Base-by-base conservation (phyloP, 2,113 vertebrate genomes). In the Hepsetus odoe region DNA sequence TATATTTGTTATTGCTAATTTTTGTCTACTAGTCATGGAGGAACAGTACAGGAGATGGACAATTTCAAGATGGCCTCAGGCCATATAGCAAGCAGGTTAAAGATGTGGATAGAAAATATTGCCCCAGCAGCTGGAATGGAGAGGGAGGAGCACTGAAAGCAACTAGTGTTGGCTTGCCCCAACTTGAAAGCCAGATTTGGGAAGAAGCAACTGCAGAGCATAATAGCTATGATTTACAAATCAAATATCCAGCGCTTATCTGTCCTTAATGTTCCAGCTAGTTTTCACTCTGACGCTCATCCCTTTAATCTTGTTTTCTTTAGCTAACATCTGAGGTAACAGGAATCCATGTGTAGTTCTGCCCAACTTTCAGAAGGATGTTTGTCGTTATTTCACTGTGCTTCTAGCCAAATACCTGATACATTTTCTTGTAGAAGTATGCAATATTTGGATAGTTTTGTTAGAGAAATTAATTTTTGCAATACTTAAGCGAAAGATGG, bases 161-260 rank as follows among this genome's bases (percentile, higher is more conserved):
- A 76, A 66, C 24, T 22, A 55, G 11, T 38, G 35, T 22, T 16
- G 35, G 84, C 88, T 74, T 81, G 90, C 84, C 75, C 30, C 11
- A 71, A 90, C 90, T 85, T 49, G 88, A 88, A 71, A 58, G 16
- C 3, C 46, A 80, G 78, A 79, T 86, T 86, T 79, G 76, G 68
- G 70, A 58, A 79, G 62, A 70, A 62, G 72, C 35, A 30, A 77
- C 32, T 81, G 30, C 73, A 74, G 72, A 72, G 76, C 68, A 76
- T 73, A 86, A 90, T 82, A 80, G 70, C 85, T 79, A 49, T 86
- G 72, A 88, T 88, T 88, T 80, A 70, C 68, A 72, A 87, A 72
- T 86, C 33, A 87, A 88, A 88, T 76, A 76, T 72, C 42, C 32
- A 62, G 72, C 62, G 24, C 22, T 87, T 85, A 70, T 56, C 55